These are phyloP conservation scores for Caracal caracal DNA, from an alignment of 2,113 vertebrate genomes.

Conservation along the genomic window DNA sequence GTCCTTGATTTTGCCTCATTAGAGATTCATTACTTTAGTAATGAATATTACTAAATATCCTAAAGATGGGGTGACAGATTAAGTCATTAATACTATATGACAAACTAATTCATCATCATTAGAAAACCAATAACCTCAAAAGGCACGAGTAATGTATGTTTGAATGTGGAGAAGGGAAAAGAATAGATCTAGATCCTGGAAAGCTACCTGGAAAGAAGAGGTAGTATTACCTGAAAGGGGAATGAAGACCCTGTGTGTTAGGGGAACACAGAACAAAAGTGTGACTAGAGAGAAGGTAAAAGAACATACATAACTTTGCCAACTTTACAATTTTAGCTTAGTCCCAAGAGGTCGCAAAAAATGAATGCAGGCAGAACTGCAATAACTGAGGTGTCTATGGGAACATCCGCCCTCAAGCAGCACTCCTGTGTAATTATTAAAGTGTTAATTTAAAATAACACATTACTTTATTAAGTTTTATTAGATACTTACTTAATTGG, in stretches of 20 bases:
- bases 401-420: not conserved
- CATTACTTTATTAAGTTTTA: slow-evolving; percentile 10
- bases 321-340: slow-evolving; percentile 15
- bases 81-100: slow-evolving; percentile 4
- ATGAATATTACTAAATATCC: no score
- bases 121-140: not conserved
- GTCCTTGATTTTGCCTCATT: slow-evolving; percentile 26
- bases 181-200: not conserved
- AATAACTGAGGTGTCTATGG: not conserved
- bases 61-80: not conserved
- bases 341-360: slow-evolving; percentile 7
- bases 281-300: not conserved
- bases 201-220: not conserved
- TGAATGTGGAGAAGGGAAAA: not conserved
- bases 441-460: slow-evolving; percentile 2
- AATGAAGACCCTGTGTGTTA: not conserved
- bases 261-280: not conserved
- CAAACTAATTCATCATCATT: slow-evolving; percentile 4
- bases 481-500: slow-evolving; percentile 44
- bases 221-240: not conserved
- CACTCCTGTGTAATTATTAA: not conserved
- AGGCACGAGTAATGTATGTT: not conserved
- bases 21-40: not conserved
- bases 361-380: not conserved
- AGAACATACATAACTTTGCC: not conserved